Conservation (phyloP, 92 coral and sea anemone species). For the Epizoanthus fatuus region DNA sequence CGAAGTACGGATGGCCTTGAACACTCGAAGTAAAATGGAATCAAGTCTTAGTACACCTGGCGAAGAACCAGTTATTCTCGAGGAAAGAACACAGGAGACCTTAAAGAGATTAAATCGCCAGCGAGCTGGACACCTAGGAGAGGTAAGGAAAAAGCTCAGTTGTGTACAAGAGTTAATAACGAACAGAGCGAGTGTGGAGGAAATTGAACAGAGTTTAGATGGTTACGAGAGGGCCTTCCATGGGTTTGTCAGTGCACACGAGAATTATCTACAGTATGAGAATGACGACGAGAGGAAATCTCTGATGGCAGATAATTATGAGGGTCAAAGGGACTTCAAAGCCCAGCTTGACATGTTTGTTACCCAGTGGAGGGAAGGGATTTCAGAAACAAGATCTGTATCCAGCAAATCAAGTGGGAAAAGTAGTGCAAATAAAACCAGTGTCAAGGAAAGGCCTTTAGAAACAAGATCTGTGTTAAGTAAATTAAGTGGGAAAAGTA, state of each 20-base stretch:
- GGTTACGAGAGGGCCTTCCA: constrained; percentile 18
- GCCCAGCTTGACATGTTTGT: too few species aligned
- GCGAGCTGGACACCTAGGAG: constrained; percentile 38
- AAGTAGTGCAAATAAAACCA: background rate
- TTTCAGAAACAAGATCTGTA: too few species aligned
- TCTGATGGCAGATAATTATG: background rate
- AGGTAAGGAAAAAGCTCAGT: background rate
- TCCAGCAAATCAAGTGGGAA: too few species aligned
- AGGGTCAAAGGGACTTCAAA: background rate
- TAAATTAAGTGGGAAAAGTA: background rate
- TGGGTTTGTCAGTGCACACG: constrained; percentile 17
- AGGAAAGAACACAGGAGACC: background rate
- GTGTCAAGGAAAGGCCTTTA: background rate
- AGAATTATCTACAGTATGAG: constrained; percentile 13
- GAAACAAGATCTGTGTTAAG: background rate
- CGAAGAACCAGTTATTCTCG: background rate
- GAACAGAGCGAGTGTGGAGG: constrained; percentile 9
- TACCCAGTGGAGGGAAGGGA: too few species aligned
- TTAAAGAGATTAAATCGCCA: constrained; percentile 8
- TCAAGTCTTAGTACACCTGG: background rate
- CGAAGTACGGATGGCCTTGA: too few species aligned
- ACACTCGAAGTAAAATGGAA: background rate
- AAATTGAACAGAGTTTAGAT: constrained; percentile 5
- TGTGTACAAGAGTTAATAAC: background rate
- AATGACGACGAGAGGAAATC: background rate